A percentile compares a stretch with the other conserved stretches of the same genome.
phyloP scores from a whole-genome alignment of 2,888 invertebrate species.

The Neocrepidodera transversa region DNA sequence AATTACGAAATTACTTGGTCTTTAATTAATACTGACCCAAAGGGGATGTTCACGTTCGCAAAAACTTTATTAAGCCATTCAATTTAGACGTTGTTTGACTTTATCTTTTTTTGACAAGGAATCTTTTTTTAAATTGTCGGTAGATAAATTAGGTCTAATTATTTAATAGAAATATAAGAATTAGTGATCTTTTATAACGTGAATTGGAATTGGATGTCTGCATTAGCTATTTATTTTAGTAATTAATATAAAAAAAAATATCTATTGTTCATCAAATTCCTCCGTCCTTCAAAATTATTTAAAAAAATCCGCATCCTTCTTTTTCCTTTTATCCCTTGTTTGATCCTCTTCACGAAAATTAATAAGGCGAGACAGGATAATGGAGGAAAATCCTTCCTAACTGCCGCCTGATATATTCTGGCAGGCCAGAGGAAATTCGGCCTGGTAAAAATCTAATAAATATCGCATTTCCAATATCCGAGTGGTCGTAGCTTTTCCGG shows the following conservation, averaged over 20 bases:
- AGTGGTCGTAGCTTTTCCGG: slow-evolving; percentile 49
- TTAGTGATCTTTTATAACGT: too few species aligned
- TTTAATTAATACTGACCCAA: slow-evolving; percentile 10
- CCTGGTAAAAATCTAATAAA: slow-evolving; percentile 57
- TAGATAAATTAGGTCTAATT: too few species aligned
- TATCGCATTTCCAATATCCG: slow-evolving; percentile 59
- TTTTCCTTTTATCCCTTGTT: background rate
- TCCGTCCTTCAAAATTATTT: too few species aligned
- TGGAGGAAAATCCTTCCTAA: slow-evolving; percentile 36
- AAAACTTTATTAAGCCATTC: slow-evolving; percentile 8
- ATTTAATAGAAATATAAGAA: too few species aligned
- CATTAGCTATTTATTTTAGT: too few species aligned
- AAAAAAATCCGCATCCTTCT: too few species aligned
- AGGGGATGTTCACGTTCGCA: slow-evolving; percentile 1
- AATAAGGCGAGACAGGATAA: slow-evolving; percentile 40
- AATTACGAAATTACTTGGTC: slow-evolving; percentile 19
- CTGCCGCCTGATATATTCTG: slow-evolving; percentile 29
- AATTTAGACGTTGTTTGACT: too few species aligned
- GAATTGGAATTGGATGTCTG: too few species aligned
- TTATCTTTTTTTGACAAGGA: too few species aligned
- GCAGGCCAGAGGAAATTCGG: slow-evolving; percentile 49
- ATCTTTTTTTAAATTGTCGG: too few species aligned
- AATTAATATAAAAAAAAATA: too few species aligned
- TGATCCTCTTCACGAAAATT: slow-evolving; percentile 34
- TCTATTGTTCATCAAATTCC: too few species aligned